These are phyloP conservation scores for Stichodactyla mertensii DNA, from an alignment of 64 coral and sea anemone genomes.

Conservation along the genomic window DNA sequence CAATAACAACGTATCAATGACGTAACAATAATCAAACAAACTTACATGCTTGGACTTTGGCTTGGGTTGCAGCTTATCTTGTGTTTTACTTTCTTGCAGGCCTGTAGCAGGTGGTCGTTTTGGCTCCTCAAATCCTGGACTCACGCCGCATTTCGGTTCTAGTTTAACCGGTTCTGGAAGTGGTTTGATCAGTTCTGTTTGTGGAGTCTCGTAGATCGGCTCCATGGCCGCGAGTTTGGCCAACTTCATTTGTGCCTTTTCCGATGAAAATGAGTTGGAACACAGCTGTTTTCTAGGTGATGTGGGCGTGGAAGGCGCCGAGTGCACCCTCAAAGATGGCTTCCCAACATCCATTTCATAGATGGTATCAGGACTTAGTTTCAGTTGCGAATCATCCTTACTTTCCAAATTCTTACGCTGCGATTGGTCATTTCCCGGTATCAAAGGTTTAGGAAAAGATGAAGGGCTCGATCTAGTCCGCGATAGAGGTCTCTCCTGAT, in stretches of 20 bases:
- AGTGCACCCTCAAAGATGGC: constrained; percentile 49
- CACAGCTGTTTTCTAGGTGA: constrained; percentile 51
- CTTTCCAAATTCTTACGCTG: constrained; percentile 35
- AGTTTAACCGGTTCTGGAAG: constrained; percentile 45
- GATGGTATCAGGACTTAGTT: constrained; percentile 67
- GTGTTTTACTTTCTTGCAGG: background rate
- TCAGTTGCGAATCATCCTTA: constrained; percentile 62
- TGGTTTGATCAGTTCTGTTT: constrained; percentile 38
- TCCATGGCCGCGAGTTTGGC: constrained; percentile 87
- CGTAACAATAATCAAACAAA: constrained; percentile 8
- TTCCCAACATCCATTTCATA: constrained; percentile 46
- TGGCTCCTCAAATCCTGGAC: constrained; percentile 32
- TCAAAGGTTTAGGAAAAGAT: background rate
- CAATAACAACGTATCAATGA: background rate
- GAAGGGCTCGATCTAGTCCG: constrained; percentile 24
- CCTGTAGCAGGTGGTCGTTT: constrained; percentile 31
- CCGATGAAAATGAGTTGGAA: constrained; percentile 50
- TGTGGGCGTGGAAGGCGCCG: constrained; percentile 55
- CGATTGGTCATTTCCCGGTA: background rate
- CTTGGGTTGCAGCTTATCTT: constrained; percentile 8
- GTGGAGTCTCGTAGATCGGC: constrained; percentile 73
- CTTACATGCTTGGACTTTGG: constrained; percentile 72
- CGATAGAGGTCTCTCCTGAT: constrained; percentile 32
- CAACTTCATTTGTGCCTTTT: constrained; percentile 83
- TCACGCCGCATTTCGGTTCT: constrained; percentile 45